Base-by-base conservation (phyloP, 1,140 invertebrate species). In the Chironomus striatipennis region DNA sequence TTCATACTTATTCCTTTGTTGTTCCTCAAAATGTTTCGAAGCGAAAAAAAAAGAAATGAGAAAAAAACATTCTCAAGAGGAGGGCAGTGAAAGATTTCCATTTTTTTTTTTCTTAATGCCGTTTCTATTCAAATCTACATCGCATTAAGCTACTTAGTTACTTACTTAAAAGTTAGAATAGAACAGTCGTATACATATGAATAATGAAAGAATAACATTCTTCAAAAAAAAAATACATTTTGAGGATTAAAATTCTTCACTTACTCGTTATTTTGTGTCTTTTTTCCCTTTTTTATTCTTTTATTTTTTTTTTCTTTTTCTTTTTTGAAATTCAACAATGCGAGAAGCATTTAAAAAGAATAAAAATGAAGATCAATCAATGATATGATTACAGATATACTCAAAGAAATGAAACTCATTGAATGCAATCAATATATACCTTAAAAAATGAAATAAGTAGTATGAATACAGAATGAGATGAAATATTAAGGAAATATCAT, bases 211-310 rank as follows among this genome's bases (percentile, higher is more conserved):
- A 57, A 12, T 57, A 57, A 57, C 47, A 57, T 57, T n/a, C 47
- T 34, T 57, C 47, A 57, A 34, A 34, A 34, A 34, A n/a, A 57
- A n/a, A 57, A 57, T 57, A n/a, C 47, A 12, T 34, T 57, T 57
- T 57, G 47, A 57, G n/a, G 47, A 57, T 57, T 57, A 57, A 57
- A 57, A 57, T 57, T 57, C 47, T 57, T 57, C 47, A 57, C 47
- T 57, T 5, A 34, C 24, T 34, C 24, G 24, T 34, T 34, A 34
- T 34, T n/a, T 34, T 34, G 24, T 34, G 24, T 34, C 24, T 34
- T 34, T 34, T 34, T 34, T 34, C 24, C 24, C 24, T 34, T 34
- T 5, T 15, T 47, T 47, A 4, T 7, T 8, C 2, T 47, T 15
- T n/a, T 15, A 57, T 15, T 57, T 10, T 15, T 15, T 12, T 57